phyloP scores from a whole-genome alignment of 2,113 vertebrate genomes.

The Bucco capensis region DNA sequence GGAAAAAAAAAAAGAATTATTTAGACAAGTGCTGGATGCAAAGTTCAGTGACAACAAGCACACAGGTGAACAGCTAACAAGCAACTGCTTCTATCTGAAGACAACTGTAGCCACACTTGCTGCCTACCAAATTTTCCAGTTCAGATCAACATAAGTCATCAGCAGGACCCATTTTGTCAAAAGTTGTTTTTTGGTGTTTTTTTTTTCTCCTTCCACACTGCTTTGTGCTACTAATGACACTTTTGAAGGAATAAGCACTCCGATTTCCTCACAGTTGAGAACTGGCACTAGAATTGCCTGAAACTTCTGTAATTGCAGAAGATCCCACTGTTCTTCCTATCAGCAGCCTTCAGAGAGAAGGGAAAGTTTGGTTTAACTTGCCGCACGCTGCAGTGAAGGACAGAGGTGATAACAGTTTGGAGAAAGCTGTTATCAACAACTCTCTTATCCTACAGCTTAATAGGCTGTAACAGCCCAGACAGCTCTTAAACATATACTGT shows the following conservation, averaged over 20 bases:
- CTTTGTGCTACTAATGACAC: neutral
- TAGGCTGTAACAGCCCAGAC: constrained; percentile 22
- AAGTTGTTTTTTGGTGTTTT: neutral
- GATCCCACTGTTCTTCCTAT: constrained; percentile 17
- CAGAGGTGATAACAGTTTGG: constrained; percentile 37
- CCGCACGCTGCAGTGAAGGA: neutral
- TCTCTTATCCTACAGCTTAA: constrained; percentile 41
- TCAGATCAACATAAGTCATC: constrained; percentile 38
- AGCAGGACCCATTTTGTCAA: constrained; percentile 4
- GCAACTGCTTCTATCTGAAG: neutral
- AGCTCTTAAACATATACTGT: constrained; percentile 3
- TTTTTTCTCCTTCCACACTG: neutral
- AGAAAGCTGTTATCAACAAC: constrained; percentile 55
- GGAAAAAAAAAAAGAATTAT: neutral
- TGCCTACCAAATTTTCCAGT: constrained; percentile 19
- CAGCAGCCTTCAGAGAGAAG: neutral
- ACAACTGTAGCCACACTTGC: neutral
- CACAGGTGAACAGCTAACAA: neutral
- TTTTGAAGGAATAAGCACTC: constrained; percentile 41
- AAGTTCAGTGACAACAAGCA: neutral
- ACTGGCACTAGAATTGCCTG: constrained; percentile 19
- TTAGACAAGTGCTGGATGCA: constrained; percentile 24
- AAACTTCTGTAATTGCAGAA: constrained; percentile 46
- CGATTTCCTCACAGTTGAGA: constrained; percentile 51
- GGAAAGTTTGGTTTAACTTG: neutral